Percentiles rank a stretch among this genome's conserved stretches.
Conservation (phyloP, 2,888 invertebrate species). For the Lithophane socia region DNA sequence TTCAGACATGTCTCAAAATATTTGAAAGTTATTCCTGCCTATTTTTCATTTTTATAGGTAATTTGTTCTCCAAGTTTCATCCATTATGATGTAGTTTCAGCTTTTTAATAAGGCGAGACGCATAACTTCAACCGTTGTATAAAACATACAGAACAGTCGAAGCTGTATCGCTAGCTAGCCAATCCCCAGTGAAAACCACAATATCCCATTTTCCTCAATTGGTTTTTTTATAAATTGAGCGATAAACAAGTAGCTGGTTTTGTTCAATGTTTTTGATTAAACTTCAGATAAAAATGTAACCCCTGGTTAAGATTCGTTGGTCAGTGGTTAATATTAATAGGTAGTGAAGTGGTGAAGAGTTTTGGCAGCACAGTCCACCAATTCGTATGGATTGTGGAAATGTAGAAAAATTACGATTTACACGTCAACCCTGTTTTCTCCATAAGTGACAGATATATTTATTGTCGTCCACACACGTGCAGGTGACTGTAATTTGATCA, state of each 20-base stretch:
- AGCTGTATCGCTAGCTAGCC: constrained; percentile 32
- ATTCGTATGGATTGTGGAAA: background rate
- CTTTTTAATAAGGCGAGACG: constrained; percentile 3
- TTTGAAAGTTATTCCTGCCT: constrained; percentile 3
- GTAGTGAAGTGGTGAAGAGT: background rate
- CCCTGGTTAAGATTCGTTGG: background rate
- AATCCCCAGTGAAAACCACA: constrained; percentile 50
- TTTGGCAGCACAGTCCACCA: background rate
- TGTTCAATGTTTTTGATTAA: constrained; percentile 51
- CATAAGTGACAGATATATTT: background rate
- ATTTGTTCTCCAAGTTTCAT: background rate
- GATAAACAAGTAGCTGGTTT: constrained; percentile 45
- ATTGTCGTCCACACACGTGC: background rate
- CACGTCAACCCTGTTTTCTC: background rate
- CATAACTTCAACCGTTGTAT: constrained; percentile 4
- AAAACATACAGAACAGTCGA: constrained; percentile 11
- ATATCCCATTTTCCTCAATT: constrained; percentile 53
- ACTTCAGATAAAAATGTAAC: constrained; percentile 22
- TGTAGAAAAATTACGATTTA: background rate
- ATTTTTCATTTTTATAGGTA: background rate
- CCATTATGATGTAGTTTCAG: background rate
- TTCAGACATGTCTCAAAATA: background rate
- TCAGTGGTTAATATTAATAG: constrained; percentile 1
- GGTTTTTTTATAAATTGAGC: constrained; percentile 51
- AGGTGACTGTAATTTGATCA: constrained; percentile 1